phyloP scores from a whole-genome alignment of 2,888 invertebrate genomes.

The Parnassius orleans region DNA sequence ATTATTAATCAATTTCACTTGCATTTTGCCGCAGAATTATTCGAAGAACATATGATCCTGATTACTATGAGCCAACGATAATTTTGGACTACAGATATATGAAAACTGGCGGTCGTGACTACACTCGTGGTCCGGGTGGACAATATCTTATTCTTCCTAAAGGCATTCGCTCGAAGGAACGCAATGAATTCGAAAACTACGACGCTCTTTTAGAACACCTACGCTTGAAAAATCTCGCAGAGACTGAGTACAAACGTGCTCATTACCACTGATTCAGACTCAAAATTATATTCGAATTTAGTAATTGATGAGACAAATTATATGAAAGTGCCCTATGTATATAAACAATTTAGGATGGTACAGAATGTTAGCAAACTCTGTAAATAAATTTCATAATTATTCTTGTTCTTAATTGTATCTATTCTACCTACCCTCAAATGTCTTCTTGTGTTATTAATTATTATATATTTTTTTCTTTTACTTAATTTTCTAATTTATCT shows the following conservation, averaged over 20 bases:
- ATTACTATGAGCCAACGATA: slow-evolving; percentile 60
- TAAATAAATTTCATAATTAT: no score
- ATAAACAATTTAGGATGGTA: no score
- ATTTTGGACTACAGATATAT: slow-evolving; percentile 66
- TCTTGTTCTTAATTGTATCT: no score
- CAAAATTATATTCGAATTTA: no score
- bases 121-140: slow-evolving; percentile 62
- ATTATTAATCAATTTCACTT: no score
- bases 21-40: slow-evolving; percentile 12
- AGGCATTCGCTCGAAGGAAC: slow-evolving; percentile 45
- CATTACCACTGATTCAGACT: slow-evolving; percentile 1
- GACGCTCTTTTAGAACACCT: slow-evolving; percentile 61
- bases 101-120: slow-evolving; percentile 65
- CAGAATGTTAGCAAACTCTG: no score
- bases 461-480: no score
- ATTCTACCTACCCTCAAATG: no score
- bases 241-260: slow-evolving; percentile 32
- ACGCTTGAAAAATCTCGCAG: slow-evolving; percentile 48
- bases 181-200: slow-evolving; percentile 53
- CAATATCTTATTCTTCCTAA: slow-evolving; percentile 63
- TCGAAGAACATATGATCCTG: slow-evolving; percentile 55
- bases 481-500: no score
- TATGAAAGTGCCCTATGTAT: no score
- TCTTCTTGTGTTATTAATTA: no score
- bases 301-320: no score